Evolutionary conservation across 2,113 vertebrate species (phyloP).

Genomic region (Tupaia tana): DNA sequence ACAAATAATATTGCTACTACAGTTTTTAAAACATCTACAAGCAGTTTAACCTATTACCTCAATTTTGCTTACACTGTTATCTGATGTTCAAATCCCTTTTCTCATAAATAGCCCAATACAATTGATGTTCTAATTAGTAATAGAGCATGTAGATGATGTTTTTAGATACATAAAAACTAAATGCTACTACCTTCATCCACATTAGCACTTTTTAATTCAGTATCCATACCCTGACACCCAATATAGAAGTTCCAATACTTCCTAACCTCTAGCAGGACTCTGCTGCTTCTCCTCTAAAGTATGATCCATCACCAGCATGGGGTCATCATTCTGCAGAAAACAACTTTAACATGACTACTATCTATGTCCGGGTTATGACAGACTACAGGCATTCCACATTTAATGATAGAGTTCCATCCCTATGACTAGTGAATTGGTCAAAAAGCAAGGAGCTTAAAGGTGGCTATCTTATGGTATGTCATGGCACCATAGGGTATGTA

Average conservation of each 20-base stretch:
- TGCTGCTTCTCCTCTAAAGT: not conserved
- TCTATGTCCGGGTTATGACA: not conserved
- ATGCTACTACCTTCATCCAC: not conserved
- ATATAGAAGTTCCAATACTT: conserved; percentile 23
- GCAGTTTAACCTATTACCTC: not conserved
- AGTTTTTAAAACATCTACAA: conserved; percentile 46
- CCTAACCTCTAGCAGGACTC: not conserved
- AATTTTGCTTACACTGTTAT: conserved; percentile 42
- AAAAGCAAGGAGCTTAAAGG: too few species aligned
- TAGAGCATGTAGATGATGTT: not conserved
- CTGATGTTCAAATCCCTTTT: conserved; percentile 36
- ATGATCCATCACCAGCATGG: conserved; percentile 19
- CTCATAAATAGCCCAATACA: not conserved
- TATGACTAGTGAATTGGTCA: too few species aligned
- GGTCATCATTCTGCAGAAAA: not conserved
- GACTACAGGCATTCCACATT: not conserved
- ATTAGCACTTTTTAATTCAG: conserved; percentile 42
- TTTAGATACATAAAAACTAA: conserved; percentile 18
- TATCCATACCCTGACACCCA: conserved; percentile 15
- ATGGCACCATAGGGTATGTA: too few species aligned
- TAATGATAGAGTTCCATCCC: too few species aligned
- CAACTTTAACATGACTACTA: conserved; percentile 16
- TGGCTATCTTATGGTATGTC: too few species aligned
- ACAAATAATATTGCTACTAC: conserved; percentile 7
- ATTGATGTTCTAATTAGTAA: conserved; percentile 28